These are phyloP conservation scores for Athetis lepigone DNA, from an alignment of 2,888 invertebrate species.

Conservation along the genomic window DNA sequence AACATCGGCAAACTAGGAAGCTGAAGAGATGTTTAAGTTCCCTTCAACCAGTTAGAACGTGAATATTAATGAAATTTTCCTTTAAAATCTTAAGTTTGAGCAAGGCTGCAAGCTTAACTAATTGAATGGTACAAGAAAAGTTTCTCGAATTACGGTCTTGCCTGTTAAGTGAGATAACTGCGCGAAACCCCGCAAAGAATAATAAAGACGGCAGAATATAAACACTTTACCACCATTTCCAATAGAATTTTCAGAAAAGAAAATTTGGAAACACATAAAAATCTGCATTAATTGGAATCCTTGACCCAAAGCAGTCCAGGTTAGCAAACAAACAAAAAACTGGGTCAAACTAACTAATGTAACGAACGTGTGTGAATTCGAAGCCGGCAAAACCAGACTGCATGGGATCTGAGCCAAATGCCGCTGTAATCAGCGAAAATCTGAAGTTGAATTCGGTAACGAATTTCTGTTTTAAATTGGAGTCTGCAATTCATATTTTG, in stretches of 20 bases:
- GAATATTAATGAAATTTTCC: slow-evolving; percentile 35
- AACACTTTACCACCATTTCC: slow-evolving; percentile 5
- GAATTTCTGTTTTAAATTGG: slow-evolving; percentile 29
- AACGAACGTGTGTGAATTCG: slow-evolving; percentile 25
- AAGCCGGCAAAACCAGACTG: slow-evolving; percentile 26
- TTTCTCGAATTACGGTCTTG: slow-evolving; percentile 15
- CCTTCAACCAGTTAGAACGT: slow-evolving; percentile 25
- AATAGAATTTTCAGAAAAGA: slow-evolving; percentile 1
- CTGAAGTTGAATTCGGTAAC: slow-evolving; percentile 18
- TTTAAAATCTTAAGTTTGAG: slow-evolving; percentile 35
- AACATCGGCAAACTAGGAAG: slow-evolving; percentile 26
- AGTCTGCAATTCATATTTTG: slow-evolving; percentile 30
- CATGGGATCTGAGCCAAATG: slow-evolving; percentile 24
- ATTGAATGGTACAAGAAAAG: slow-evolving; percentile 46
- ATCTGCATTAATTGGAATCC: slow-evolving; percentile 44
- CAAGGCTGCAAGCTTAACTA: slow-evolving; percentile 28
- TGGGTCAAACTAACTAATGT: slow-evolving; percentile 56
- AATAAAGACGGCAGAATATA: slow-evolving; percentile 5
- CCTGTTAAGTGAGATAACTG: slow-evolving; percentile 35
- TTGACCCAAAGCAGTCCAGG: slow-evolving; percentile 56
- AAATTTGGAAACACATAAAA: slow-evolving; percentile 17
- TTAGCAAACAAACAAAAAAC: slow-evolving; percentile 48
- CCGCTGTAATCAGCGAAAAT: slow-evolving; percentile 31
- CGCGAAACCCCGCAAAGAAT: slow-evolving; percentile 4
- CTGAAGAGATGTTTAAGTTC: slow-evolving; percentile 36